Base-by-base conservation (phyloP, 2,113 vertebrate genomes). In the Atrichornis clamosus region DNA sequence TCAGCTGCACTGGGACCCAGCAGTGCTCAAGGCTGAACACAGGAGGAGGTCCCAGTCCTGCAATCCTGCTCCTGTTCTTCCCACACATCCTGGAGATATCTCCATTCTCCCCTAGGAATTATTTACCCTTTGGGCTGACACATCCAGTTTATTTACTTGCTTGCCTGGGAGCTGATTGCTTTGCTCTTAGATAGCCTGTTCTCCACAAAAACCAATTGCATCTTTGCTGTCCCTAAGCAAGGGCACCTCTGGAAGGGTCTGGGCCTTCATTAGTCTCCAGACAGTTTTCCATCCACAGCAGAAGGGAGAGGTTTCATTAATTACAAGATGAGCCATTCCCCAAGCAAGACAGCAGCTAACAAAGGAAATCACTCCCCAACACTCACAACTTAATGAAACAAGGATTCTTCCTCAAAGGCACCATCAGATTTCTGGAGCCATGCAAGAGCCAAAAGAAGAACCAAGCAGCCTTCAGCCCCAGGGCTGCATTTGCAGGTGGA, bases 341-440 rank as follows among this genome's bases (percentile, higher is more conserved):
- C 60, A 30, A 79, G 89, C 65, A 84, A 84, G 59, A 84, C 50
- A 89, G 46, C 81, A 79, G 59, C 58, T 84, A 83, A 75, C 63
- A 84, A 89, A 89, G 81, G 81, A 64, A 95, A 93, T 94, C 56
- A 73, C 64, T 95, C 89, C 84, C 58, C 55, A 68, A 77, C 33
- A 79, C 44, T 64, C 9, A 59, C 49, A 89, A 12, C 55, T 81
- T 91, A 79, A 87, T 78, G 91, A 87, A 91, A 93, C 9, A 13
- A 59, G 62, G 69, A 70, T 79, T 70, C 53, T 89, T 65, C 79
- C 91, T 84, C 60, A 76, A 81, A 79, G 65, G 74, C 82, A 89
- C 41, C 73, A 92, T 90, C 74, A 94, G 62, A 77, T 94, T 96
- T 79, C 79, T 94, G 79, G 78, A 84, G 70, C 60, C 59, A 83